Percentiles rank a stretch among this genome's conserved stretches.
These are phyloP conservation scores for Bolborhynchus lineola DNA, from an alignment of 2,113 vertebrate genomes.

Conservation along the genomic window DNA sequence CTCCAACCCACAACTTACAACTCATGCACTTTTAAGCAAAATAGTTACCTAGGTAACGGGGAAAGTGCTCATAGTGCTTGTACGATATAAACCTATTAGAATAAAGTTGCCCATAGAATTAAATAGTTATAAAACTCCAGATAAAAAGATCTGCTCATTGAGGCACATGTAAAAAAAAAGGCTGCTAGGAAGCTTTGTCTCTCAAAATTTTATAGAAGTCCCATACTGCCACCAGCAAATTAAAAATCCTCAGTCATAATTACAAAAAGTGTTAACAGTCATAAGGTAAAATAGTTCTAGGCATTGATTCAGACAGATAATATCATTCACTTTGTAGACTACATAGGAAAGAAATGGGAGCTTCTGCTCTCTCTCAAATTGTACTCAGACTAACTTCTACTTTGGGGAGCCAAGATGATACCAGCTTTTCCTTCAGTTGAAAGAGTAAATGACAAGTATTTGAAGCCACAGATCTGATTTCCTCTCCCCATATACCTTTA, in stretches of 20 bases:
- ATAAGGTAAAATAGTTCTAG: neutral
- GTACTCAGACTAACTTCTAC: neutral
- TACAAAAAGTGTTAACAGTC: neutral
- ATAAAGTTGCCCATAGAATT: neutral
- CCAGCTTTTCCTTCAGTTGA: neutral
- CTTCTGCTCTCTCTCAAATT: neutral
- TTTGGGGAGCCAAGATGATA: neutral
- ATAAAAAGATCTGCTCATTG: neutral
- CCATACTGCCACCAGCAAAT: neutral
- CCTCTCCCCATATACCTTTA: neutral
- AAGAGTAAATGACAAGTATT: neutral
- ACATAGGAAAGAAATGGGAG: neutral
- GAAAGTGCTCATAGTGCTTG: neutral
- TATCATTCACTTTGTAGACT: neutral
- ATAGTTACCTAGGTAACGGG: rapidly evolving
- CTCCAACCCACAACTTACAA: neutral
- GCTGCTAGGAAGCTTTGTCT: neutral
- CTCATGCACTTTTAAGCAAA: neutral
- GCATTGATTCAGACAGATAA: neutral
- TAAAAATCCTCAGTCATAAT: neutral
- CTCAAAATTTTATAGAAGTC: neutral
- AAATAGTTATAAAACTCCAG: neutral
- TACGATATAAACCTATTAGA: neutral
- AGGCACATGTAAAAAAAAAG: neutral
- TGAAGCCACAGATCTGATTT: neutral